Evolutionary conservation across 1,140 invertebrate genomes (phyloP), one percentile per base, ranked within the genome.

Genomic region (Epicauta chinensis): DNA sequence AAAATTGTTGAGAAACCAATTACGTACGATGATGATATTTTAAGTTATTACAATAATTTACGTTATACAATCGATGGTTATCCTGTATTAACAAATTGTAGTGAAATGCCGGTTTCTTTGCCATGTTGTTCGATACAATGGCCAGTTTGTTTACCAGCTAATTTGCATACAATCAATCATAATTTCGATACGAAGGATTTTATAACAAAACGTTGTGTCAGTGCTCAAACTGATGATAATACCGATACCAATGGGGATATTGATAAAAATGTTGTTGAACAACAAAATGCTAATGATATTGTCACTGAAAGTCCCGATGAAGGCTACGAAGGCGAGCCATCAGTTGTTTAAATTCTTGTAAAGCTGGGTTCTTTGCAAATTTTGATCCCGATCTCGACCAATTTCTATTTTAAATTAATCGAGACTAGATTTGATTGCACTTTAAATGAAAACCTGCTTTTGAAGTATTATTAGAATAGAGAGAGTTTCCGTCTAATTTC

Each of bases 251-350:
- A 13, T 2, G 41, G 69, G 39, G 63, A 69, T 41, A 68, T 73
- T 60, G 68, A 56, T 53, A 62, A 65, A 42, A 59, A 73, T 44
- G 41, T 29, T 13, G 29, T 23, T 55, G 14, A 44, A 40, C 40
- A 37, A n/a, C 41, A 14, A 43, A 43, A 43, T 14, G 51, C 54
- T 13, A 48, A 45, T 37, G 83, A 79, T 51, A 76, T 79, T 11
- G 77, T 86, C 55, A 83, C 84, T 2, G 88, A 91, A 60, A 90
- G 87, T 66, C 87, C 88, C 4, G 89, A 92, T 67, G 89, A 92
- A 66, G 89, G 89, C 1, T 92, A 91, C 66, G 88, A 87, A 34
- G 88, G 87, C 16, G 88, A 91, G 39, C 46, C 46, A 17, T 39
- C 46, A 13, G 36, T 49, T 6, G 46, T 49, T 29, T 49, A 49